phyloP scores from a whole-genome alignment of 1,140 invertebrate species.

The Harlomillsia oculata region DNA sequence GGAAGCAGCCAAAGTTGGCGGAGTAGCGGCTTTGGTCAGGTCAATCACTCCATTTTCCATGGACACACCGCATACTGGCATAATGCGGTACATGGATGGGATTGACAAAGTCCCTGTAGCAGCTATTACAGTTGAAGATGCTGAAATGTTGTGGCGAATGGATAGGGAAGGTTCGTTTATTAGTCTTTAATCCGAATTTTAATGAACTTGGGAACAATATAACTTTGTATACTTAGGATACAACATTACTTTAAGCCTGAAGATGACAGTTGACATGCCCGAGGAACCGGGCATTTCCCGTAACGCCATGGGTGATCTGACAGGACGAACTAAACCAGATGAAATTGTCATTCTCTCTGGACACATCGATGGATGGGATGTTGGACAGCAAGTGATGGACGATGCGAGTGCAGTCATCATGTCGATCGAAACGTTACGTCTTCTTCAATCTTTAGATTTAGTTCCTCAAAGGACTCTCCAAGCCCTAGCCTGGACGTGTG shows the following conservation, averaged over 20 bases:
- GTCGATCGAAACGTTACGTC: conserved; percentile 42
- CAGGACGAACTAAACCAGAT: conserved; percentile 33
- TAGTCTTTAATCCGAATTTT: neutral
- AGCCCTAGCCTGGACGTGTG: conserved; percentile 47
- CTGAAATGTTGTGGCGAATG: conserved; percentile 45
- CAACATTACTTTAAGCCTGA: neutral
- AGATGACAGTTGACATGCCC: neutral
- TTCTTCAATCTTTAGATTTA: conserved; percentile 42
- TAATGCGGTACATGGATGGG: conserved; percentile 24
- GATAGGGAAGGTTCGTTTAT: conserved; percentile 39
- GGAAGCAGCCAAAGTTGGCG: conserved; percentile 43
- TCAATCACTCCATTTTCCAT: conserved; percentile 45
- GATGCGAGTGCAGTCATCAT: conserved; percentile 43
- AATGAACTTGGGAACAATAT: neutral
- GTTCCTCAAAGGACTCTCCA: conserved; percentile 44
- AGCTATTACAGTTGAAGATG: conserved; percentile 47
- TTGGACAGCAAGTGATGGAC: conserved; percentile 42
- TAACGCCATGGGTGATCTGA: conserved; percentile 6
- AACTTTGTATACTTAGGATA: neutral
- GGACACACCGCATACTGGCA: conserved; percentile 36
- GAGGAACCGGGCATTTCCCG: conserved; percentile 4
- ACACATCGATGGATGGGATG: conserved; percentile 51
- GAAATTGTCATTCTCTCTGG: conserved; percentile 47
- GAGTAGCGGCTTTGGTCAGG: conserved; percentile 44
- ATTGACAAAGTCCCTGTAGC: conserved; percentile 43